Evolutionary conservation across 2,888 invertebrate species (phyloP).

Genomic region (Eilema sororculum): DNA sequence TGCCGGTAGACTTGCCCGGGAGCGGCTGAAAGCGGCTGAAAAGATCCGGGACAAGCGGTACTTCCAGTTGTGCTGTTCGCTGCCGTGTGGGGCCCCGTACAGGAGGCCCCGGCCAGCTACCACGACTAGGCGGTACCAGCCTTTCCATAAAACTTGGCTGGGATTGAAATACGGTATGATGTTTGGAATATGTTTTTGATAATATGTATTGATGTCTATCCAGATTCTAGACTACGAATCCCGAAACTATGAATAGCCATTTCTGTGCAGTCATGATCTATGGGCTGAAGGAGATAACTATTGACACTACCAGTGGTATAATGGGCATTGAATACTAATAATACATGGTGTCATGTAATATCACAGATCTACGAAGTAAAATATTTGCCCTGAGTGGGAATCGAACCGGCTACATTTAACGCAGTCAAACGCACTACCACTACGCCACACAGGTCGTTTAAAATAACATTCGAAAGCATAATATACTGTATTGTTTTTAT

Average conservation of each 20-base stretch:
- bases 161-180: slow-evolving; percentile 79
- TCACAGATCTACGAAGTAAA: too few relatives aligned
- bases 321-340: too few relatives aligned
- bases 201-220: too few relatives aligned
- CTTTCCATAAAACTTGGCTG: slow-evolving; percentile 80
- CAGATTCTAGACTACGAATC: too few relatives aligned
- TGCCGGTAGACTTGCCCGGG: slow-evolving; percentile 76
- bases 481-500: neutral
- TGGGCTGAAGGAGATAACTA: too few relatives aligned
- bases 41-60: slow-evolving; percentile 81
- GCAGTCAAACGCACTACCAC: neutral
- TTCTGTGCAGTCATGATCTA: too few relatives aligned
- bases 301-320: too few relatives aligned
- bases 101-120: slow-evolving; percentile 64
- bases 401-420: neutral
- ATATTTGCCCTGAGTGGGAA: neutral
- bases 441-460: neutral
- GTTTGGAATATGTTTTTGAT: neutral
- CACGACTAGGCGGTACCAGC: slow-evolving; percentile 71
- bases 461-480: neutral
- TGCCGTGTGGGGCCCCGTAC: slow-evolving; percentile 64
- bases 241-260: too few relatives aligned
- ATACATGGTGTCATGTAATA: too few relatives aligned
- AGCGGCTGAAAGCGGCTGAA: slow-evolving; percentile 80
- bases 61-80: slow-evolving; percentile 75